Evolutionary conservation across 1,140 invertebrate species (phyloP), one percentile per base, ranked within the genome.

Genomic region (Hyposmocoma kahamanoa): DNA sequence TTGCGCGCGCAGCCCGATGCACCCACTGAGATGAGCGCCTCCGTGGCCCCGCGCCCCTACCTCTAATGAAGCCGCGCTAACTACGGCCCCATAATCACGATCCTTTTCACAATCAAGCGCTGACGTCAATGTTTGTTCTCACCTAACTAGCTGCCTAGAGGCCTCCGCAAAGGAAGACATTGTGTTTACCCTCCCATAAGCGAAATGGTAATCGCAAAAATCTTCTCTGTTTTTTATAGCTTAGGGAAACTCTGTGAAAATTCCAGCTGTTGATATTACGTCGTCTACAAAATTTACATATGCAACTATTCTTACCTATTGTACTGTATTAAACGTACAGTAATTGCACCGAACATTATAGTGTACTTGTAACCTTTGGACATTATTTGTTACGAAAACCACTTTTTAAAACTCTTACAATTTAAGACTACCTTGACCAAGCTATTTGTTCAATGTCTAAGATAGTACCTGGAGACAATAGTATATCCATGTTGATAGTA

Each of bases 1-100:
- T 84, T 84, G 81, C 81, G 81, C 81, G 81, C 81, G 81, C 81
- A 84, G 72, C 60, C 46, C 62, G 71, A 80, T 81, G 78, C 78
- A 81, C 72, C 72, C 74, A 76, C 78, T 80, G 77, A 77, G 67
- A 47, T 58, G 54, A 59, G 62, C 50, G 22, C 38, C 15, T 50
- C 42, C 45, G 36, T 32, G 26, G 44, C 22, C 39, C 51, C 44
- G 21, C 45, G 51, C 39, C 52, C 30, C 53, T 47, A 41, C 39
- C 56, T 62, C 73, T 81, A 84, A 82, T 83, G 73, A 83, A 79
- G 70, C 67, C 68, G 63, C 63, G 67, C 71, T 84, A 81, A 82
- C 76, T 72, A 72, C 67, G 59, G 49, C 45, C 56, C 56, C 68
- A 57, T 74, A 75, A 78, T 79, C 71, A 75, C 59, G 67, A 56